These are phyloP conservation scores for Hyaena hyaena DNA, from an alignment of 2,113 vertebrate species.

Conservation along the genomic window DNA sequence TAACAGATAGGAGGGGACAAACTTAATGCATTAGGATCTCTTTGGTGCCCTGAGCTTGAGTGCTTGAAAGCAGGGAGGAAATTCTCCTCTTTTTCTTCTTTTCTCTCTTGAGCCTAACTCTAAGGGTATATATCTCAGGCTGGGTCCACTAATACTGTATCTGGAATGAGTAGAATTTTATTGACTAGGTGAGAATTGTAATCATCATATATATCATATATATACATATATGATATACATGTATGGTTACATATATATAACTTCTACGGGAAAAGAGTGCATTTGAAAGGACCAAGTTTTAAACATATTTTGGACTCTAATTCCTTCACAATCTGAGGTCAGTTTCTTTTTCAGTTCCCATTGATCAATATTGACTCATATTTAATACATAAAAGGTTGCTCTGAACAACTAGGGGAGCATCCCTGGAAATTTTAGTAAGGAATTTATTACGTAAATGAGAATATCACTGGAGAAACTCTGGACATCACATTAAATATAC, in stretches of 20 bases:
- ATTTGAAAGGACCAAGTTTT: neutral
- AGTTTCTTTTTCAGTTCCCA: neutral
- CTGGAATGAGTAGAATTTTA: neutral
- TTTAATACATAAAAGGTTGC: neutral
- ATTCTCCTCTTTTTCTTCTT: neutral
- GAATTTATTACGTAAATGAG: conserved; percentile 13
- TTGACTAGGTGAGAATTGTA: neutral
- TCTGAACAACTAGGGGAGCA: neutral
- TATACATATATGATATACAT: too few relatives aligned
- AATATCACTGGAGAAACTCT: conserved; percentile 7
- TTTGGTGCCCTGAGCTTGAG: neutral
- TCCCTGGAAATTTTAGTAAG: neutral
- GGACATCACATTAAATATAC: neutral
- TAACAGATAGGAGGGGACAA: neutral
- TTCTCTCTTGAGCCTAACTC: neutral
- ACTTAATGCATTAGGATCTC: neutral
- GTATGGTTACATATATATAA: too few relatives aligned
- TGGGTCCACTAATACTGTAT: neutral
- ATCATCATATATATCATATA: neutral
- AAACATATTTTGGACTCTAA: neutral
- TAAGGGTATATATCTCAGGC: neutral
- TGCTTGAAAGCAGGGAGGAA: neutral
- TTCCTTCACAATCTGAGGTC: neutral
- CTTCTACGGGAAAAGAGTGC: neutral
- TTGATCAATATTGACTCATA: neutral